These are phyloP conservation scores for Caradrina clavipalpis DNA, from an alignment of 2,888 invertebrate species.

Conservation along the genomic window DNA sequence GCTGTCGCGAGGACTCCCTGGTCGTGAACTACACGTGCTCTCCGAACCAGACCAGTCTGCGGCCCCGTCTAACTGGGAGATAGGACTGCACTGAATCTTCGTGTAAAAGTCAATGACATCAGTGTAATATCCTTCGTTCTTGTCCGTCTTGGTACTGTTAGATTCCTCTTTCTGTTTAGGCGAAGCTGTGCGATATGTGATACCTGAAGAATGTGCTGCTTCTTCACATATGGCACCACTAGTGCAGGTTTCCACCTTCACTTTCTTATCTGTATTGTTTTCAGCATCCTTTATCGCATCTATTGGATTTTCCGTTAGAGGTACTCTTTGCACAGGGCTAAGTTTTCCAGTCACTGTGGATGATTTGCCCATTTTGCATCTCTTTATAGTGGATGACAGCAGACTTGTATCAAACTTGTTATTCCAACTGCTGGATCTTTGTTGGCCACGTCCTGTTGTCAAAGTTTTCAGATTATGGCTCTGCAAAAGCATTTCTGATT, in stretches of 20 bases:
- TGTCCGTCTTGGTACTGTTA: slow-evolving; percentile 79
- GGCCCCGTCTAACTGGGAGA: slow-evolving; percentile 93
- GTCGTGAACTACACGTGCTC: slow-evolving; percentile 87
- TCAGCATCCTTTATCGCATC: slow-evolving; percentile 83
- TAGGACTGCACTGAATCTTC: slow-evolving; percentile 90
- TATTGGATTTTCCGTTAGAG: slow-evolving; percentile 76
- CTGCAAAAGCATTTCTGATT: slow-evolving; percentile 92
- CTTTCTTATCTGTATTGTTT: slow-evolving; percentile 78
- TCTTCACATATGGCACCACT: slow-evolving; percentile 79
- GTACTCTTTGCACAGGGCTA: slow-evolving; percentile 82
- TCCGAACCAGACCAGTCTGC: slow-evolving; percentile 92
- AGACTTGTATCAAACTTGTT: slow-evolving; percentile 93
- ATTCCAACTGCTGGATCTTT: slow-evolving; percentile 93
- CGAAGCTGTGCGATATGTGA: slow-evolving; percentile 83
- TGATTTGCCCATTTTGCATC: slow-evolving; percentile 92
- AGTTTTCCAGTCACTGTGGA: slow-evolving; percentile 86
- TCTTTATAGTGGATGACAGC: slow-evolving; percentile 92
- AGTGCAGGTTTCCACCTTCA: slow-evolving; percentile 77
- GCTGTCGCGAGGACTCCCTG: slow-evolving; percentile 82
- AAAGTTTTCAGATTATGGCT: slow-evolving; percentile 87
- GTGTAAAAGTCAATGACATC: slow-evolving; percentile 90
- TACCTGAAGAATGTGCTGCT: slow-evolving; percentile 84
- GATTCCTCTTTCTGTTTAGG: slow-evolving; percentile 84
- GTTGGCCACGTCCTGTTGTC: slow-evolving; percentile 90
- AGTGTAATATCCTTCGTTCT: slow-evolving; percentile 85